Evolutionary conservation across 2,113 vertebrate genomes (phyloP), one percentile per base, ranked within the genome.

Genomic region (Rhineura floridana): DNA sequence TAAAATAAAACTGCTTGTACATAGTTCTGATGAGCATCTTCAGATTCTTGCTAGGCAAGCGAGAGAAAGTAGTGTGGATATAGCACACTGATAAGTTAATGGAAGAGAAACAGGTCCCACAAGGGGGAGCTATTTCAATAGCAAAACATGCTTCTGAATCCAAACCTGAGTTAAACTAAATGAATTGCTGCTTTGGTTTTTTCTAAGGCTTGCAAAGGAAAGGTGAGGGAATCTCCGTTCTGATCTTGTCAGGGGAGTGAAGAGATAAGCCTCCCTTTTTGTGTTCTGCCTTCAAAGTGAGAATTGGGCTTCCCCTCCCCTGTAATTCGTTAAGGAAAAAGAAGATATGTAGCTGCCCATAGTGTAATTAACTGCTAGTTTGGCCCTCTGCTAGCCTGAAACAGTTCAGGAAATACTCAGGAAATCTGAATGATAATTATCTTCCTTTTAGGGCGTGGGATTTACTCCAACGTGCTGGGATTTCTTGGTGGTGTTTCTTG

Each of bases 401-500:
- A 42, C 28, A 17, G 6, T 28, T 33, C 63, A n/a, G n/a, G 13
- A 59, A 63, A 63, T 42, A 21, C 6, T 33, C 9, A 87, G 28
- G 2, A 7, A 2, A 76, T 19, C 4, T 50, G 90, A 83, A 91
- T 88, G 6, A 46, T 15, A 3, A 0, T 10, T 33, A 8, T 95
- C 89, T 36, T 0, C 92, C 92, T 48, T 72, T 67, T 88, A 99
- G 99, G 98, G 19, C 98, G 98, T 88, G 99, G 98, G 65, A 98
- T 99, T 95, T 99, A 99, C 95, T 99, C 99, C 90, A 99, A 99
- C 93, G 98, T 99, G 95, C 89, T 99, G 94, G 99, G 99, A 75
- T 99, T 99, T 92, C 97, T 99, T 88, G 99, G 99, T 91, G 99
- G 99, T 63, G 98, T 99, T 90, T 99, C 98, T 19, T 99, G 99